Conservation (phyloP, 2,797 vertebrate species). For the Bufotes viridis region DNA sequence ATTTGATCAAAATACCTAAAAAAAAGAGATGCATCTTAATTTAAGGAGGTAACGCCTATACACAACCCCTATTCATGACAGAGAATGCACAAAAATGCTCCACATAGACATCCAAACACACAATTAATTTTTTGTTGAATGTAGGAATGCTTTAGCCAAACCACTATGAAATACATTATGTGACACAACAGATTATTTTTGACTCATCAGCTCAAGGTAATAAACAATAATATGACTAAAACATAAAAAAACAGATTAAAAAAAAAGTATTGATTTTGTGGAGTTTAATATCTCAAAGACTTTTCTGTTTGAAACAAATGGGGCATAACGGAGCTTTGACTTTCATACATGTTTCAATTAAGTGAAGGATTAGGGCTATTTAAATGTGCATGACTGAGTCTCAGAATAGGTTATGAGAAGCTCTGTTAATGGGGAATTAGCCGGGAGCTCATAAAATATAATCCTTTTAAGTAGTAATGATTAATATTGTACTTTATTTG, state of each 20-base stretch:
- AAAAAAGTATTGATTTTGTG: background rate
- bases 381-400: slow-evolving; percentile 53
- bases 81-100: too few relatives aligned
- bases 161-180: too few relatives aligned
- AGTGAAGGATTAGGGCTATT: slow-evolving; percentile 44
- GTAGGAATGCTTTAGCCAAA: too few relatives aligned
- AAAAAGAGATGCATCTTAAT: too few relatives aligned
- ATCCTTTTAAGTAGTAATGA: slow-evolving; percentile 48
- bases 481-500: slow-evolving; percentile 38
- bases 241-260: background rate
- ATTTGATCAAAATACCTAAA: too few relatives aligned
- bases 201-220: too few relatives aligned
- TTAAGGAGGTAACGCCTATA: too few relatives aligned
- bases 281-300: background rate
- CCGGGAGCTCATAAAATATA: slow-evolving; percentile 47
- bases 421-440: slow-evolving; percentile 50
- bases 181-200: too few relatives aligned
- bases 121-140: too few relatives aligned
- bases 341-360: slow-evolving; percentile 48
- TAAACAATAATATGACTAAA: background rate
- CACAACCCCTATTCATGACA: too few relatives aligned
- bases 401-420: slow-evolving; percentile 43
- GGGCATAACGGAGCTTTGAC: slow-evolving; percentile 42
- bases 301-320: slow-evolving; percentile 46
- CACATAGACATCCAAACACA: too few relatives aligned